Evolutionary conservation across 2,113 vertebrate species (phyloP).

Genomic region (Lynx canadensis): DNA sequence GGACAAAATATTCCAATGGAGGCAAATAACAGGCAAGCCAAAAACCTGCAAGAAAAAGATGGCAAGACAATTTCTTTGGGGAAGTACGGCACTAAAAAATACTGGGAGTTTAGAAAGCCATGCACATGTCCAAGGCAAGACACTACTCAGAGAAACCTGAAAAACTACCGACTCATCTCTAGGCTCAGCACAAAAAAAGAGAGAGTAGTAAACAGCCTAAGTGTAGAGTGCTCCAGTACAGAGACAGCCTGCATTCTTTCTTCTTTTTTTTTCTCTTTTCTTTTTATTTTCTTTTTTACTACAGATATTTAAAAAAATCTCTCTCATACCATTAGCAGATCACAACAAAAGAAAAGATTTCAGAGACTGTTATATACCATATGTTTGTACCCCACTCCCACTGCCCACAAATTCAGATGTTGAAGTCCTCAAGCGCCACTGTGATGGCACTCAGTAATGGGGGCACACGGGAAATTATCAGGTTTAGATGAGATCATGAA

Average conservation of each 20-base stretch:
- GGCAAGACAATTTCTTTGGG: not conserved
- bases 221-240: not conserved
- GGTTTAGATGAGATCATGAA: not conserved
- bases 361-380: not conserved
- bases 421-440: not conserved
- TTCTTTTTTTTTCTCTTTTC: not conserved
- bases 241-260: not conserved
- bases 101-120: not conserved
- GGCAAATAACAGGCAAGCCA: not conserved
- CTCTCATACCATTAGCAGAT: not conserved
- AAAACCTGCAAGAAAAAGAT: not conserved
- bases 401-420: not conserved
- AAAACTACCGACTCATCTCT: not conserved
- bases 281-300: not conserved
- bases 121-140: not conserved
- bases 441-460: not conserved
- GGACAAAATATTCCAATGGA: constrained; percentile 14
- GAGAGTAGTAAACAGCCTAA: not conserved
- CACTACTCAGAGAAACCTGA: not conserved
- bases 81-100: not conserved
- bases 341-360: not conserved
- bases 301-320: not conserved
- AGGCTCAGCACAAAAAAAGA: not conserved
- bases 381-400: not conserved
- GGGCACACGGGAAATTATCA: not conserved